Percentiles rank a stretch among this genome's conserved stretches.
phyloP scores from a whole-genome alignment of 1,140 invertebrate genomes.

The Magallana ariakensis region DNA sequence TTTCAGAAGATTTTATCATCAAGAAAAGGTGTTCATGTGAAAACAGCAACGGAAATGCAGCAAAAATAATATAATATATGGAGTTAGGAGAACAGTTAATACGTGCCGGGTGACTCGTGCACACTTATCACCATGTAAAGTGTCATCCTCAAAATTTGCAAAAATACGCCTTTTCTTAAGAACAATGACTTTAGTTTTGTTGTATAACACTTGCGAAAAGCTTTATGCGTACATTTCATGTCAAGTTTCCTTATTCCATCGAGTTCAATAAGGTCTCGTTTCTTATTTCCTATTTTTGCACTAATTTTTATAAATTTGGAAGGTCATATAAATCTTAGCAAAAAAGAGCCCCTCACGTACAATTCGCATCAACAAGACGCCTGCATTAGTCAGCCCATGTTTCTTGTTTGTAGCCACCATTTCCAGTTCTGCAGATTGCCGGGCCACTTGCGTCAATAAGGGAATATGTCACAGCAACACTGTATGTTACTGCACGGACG shows the following conservation, averaged over 20 bases:
- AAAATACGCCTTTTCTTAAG: no score
- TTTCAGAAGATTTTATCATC: background rate
- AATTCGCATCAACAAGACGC: background rate
- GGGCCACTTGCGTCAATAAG: background rate
- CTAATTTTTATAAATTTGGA: background rate
- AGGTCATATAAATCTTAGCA: background rate
- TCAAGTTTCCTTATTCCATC: no score
- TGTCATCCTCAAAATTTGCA: no score
- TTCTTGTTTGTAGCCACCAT: conserved; percentile 5
- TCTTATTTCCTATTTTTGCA: no score
- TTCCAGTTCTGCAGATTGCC: conserved; percentile 7
- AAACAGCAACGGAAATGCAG: conserved; percentile 5
- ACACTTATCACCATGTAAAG: background rate
- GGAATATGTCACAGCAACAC: conserved; percentile 3
- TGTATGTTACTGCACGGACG: conserved; percentile 29
- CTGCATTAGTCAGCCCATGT: background rate
- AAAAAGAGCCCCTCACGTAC: background rate
- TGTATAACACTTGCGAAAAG: no score
- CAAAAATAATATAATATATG: conserved; percentile 10
- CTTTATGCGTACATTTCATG: no score
- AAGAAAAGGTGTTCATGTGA: background rate
- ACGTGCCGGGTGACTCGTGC: background rate
- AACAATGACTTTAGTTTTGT: no score
- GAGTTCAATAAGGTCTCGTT: no score
- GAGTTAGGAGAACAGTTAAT: background rate